Conservation (phyloP, 1,140 invertebrate genomes). For the Drosophila ogumai region DNA sequence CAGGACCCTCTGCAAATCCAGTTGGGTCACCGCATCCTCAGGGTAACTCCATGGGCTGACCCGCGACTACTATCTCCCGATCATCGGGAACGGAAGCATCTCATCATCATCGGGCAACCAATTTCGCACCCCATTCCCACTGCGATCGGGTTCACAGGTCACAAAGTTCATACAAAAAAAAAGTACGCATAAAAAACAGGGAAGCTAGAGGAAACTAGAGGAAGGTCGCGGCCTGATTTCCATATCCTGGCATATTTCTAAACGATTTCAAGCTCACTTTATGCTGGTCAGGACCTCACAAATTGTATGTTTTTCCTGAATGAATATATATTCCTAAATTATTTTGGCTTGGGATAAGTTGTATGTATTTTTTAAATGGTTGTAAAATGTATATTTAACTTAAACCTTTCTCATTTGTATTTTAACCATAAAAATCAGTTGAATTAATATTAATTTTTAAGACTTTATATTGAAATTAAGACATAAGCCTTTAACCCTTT, state of each 20-base stretch:
- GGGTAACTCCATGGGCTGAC: slow-evolving; percentile 76
- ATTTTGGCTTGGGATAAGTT: not conserved
- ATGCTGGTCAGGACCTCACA: slow-evolving; percentile 18
- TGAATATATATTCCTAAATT: not conserved
- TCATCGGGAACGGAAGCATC: slow-evolving; percentile 24
- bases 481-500: no score
- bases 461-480: no score
- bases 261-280: slow-evolving; percentile 4
- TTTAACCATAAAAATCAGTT: no score
- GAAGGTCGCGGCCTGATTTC: slow-evolving; percentile 31
- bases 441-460: no score
- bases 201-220: not conserved
- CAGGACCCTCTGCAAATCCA: not conserved
- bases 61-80: slow-evolving; percentile 31
- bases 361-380: no score
- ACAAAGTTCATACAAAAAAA: slow-evolving; percentile 12
- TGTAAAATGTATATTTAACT: no score
- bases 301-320: not conserved
- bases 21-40: slow-evolving; percentile 73
- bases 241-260: slow-evolving; percentile 20
- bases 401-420: no score
- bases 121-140: slow-evolving; percentile 62
- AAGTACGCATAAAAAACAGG: slow-evolving; percentile 29
- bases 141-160: slow-evolving; percentile 57
- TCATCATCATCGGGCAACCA: slow-evolving; percentile 29